Evolutionary conservation across 2,888 invertebrate genomes (phyloP), one percentile per base, ranked within the genome.

Genomic region (Aethes cnicana): DNA sequence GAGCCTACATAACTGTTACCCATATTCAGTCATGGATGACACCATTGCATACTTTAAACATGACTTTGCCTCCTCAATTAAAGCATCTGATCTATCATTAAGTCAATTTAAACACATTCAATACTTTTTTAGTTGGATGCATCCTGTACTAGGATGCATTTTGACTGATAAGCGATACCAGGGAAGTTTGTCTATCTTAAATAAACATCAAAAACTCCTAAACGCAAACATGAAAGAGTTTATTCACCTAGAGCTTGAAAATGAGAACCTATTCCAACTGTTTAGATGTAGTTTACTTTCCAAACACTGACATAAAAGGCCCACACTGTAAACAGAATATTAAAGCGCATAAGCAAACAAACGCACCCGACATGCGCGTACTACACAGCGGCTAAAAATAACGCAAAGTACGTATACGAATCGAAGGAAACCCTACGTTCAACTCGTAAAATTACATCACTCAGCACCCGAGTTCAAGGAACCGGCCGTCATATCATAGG

Each of bases 341-440:
- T 58, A 65, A 66, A 62, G 32, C 66, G 75, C 69, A 76, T 74
- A 79, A 80, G 77, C 73, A 79, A 68, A 72, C 64, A 58, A 67
- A 66, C 61, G 64, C 66, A 60, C 63, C 57, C 58, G 74, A 68
- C 67, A 59, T 60, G 59, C 57, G 69, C 72, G 71, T 74, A 62
- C 44, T 62, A 75, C 65, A 72, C 58, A 47, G 65, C 58, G 52
- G 59, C 86, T 88, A 87, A 72, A 85, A 85, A 88, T 88, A 88
- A 77, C 74, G 69, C 71, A 57, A 52, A 59, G n/a, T n/a, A n/a
- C n/a, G n/a, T n/a, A n/a, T n/a, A n/a, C 58, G 62, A 66, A 68
- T 57, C 61, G 62, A 72, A 64, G 56, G 73, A 73, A 79, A 74
- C 73, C 72, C 63, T 70, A 69, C 58, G 60, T 57, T 61, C 61